Evolutionary conservation across 2,113 vertebrate genomes (phyloP).

Genomic region (Engystomops pustulosus): DNA sequence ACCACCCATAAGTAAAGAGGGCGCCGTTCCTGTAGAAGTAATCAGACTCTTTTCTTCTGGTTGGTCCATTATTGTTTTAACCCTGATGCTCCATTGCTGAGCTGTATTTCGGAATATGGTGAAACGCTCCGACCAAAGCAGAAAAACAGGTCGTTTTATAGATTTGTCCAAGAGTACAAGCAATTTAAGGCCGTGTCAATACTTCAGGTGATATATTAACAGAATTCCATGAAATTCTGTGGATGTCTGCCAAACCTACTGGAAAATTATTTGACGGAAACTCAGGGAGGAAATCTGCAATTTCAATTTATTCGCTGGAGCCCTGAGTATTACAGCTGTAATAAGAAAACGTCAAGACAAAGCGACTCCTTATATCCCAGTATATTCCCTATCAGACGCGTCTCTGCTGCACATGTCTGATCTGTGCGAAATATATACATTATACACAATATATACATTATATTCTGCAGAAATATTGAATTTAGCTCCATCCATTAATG

Average conservation of each 20-base stretch:
- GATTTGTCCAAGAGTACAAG: neutral
- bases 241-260: conserved; percentile 12
- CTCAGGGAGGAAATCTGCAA: neutral
- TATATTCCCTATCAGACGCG: neutral
- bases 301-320: neutral
- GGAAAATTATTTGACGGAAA: conserved; percentile 3
- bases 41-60: neutral
- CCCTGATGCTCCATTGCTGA: too few relatives aligned
- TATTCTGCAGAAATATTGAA: too few relatives aligned
- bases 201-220: conserved; percentile 23
- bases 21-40: too few relatives aligned
- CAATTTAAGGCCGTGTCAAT: conserved; percentile 10
- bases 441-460: too few relatives aligned
- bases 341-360: neutral
- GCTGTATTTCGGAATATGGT: neutral
- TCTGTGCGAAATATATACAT: too few relatives aligned
- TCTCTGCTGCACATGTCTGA: neutral
- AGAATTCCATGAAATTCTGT: neutral
- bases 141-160: conserved; percentile 12
- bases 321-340: neutral
- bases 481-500: too few relatives aligned
- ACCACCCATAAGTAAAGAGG: too few relatives aligned
- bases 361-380: neutral
- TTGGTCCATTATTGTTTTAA: too few relatives aligned
- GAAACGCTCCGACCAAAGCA: neutral